Conservation (phyloP, 2,113 vertebrate species). For the Oxygymnocypris stewartii region DNA sequence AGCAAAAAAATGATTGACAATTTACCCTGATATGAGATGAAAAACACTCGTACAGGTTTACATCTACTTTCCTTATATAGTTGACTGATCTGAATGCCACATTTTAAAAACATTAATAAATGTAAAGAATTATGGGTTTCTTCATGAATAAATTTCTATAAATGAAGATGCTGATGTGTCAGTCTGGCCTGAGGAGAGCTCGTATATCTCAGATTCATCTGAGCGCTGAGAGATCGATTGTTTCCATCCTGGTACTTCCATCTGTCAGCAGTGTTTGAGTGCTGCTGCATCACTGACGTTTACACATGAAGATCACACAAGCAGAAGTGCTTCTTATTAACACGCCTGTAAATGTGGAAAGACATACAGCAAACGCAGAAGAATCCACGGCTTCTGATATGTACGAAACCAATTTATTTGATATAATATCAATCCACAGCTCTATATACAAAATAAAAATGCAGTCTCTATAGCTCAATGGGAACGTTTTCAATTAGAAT, state of each 20-base stretch:
- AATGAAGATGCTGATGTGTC: background rate
- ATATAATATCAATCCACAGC: slow-evolving; percentile 77
- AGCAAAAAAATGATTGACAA: background rate
- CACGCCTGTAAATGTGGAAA: background rate
- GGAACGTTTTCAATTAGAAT: slow-evolving; percentile 64
- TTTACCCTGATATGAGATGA: background rate
- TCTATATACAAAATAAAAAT: slow-evolving; percentile 78
- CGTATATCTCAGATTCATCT: background rate
- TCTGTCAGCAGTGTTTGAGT: background rate
- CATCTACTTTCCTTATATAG: background rate
- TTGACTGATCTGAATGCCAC: background rate
- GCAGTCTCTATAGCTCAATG: slow-evolving; percentile 70
- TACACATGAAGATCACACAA: background rate
- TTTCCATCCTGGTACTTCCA: background rate
- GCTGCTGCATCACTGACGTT: background rate
- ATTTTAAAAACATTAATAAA: background rate
- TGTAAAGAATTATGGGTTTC: background rate
- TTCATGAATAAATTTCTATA: background rate
- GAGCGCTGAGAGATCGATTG: background rate
- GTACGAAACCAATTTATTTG: slow-evolving; percentile 78
- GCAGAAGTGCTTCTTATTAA: background rate
- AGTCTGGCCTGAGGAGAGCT: background rate
- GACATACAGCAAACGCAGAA: background rate
- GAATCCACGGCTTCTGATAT: slow-evolving; percentile 65
- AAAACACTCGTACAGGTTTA: background rate